Evolutionary conservation across 2,888 invertebrate species (phyloP), one percentile per base, ranked within the genome.

Genomic region (Ischnus inquisitorius): DNA sequence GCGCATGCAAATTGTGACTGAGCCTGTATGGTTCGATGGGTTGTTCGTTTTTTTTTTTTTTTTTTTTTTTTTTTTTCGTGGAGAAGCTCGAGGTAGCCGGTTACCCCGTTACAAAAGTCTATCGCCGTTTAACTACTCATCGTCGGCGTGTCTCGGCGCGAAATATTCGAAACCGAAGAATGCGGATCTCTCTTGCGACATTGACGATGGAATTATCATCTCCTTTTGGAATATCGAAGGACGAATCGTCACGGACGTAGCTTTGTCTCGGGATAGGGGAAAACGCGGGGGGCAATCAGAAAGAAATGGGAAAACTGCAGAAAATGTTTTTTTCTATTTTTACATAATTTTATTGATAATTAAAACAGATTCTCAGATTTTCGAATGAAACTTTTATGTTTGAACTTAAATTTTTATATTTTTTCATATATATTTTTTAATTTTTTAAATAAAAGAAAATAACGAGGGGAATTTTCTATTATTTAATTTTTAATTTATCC

Each of bases 121-220:
- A 16, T 25, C 60, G 34, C 34, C 22, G 39, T 60, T 57, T 43
- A 57, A 28, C n/a, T 60, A 22, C 41, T 22, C 46, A 46, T 46
- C 46, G 43, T n/a, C n/a, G 25, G 10, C 14, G 3, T 62, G 6
- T 41, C 5, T 43, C 41, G 54, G 22, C 14, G 72, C 12, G 34
- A 19, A 71, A 57, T 57, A 65, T 68, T 19, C 3, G 28, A 39
- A 71, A 41, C 54, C 3, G 28, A 68, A 77, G 77, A 72, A 77
- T 71, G 72, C 82, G 76, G 77, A 77, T 34, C 6, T 81, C 65
- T 67, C 57, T 67, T 46, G 14, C 41, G 46, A 71, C 25, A 82
- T 67, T 72, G 65, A 65, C 46, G 54, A 64, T 69, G 68, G 75
- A 68, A 71, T 64, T 62, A 16, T 62, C 34, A 0, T 22, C 51